Percentiles rank a stretch among this genome's conserved stretches.
Conservation (phyloP, 1,140 invertebrate species). For the Chironomus striatipennis region DNA sequence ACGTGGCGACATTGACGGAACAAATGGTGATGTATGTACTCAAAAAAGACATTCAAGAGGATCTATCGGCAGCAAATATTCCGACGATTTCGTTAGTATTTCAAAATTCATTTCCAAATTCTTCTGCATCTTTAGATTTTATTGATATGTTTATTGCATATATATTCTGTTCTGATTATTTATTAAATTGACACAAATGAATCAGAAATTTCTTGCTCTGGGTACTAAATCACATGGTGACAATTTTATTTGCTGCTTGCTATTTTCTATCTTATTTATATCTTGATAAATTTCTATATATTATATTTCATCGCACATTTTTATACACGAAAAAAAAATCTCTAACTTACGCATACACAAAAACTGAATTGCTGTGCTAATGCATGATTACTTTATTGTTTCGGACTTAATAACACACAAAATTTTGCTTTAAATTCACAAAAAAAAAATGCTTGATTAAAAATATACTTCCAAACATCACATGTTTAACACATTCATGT, state of each 20-base stretch:
- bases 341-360: neutral
- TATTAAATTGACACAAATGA: no score
- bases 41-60: constrained; percentile 36
- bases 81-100: constrained; percentile 44
- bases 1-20: constrained; percentile 50
- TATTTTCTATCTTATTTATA: neutral
- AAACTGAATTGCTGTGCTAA: neutral
- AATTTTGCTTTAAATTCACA: neutral
- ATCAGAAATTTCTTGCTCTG: no score
- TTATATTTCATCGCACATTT: neutral
- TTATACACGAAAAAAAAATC: neutral
- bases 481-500: neutral
- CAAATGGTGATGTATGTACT: constrained; percentile 41
- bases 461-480: neutral
- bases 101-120: neutral
- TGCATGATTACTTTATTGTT: neutral
- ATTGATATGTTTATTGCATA: neutral
- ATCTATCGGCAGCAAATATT: constrained; percentile 47
- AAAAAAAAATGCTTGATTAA: no score
- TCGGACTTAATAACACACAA: neutral
- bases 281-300: neutral
- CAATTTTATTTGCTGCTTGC: neutral
- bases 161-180: no score
- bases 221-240: neutral
- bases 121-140: neutral